A percentile compares a stretch with the other conserved stretches of the same genome.
Conservation (phyloP, 2,888 invertebrate genomes). For the Drosophila helvetica region DNA sequence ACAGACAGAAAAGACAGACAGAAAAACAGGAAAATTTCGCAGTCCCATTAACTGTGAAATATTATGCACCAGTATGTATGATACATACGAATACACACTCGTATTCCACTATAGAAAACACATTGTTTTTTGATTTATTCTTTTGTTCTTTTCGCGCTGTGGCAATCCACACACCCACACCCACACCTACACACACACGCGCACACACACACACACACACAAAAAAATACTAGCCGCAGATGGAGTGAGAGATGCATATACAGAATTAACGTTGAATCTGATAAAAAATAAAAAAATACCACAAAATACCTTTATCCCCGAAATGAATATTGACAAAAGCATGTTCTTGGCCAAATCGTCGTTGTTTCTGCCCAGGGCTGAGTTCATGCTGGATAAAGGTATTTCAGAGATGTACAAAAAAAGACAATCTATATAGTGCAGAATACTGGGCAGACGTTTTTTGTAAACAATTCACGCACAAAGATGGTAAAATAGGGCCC, state of each 20-base stretch:
- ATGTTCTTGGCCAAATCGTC: constrained; percentile 83
- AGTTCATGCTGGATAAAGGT: constrained; percentile 81
- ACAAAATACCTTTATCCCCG: constrained; percentile 73
- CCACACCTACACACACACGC: not conserved
- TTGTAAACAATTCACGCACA: constrained; percentile 84
- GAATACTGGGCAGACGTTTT: constrained; percentile 84
- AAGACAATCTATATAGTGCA: constrained; percentile 59
- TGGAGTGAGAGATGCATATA: not conserved
- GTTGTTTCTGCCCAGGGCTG: constrained; percentile 84
- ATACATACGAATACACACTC: not conserved
- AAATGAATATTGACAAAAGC: constrained; percentile 48
- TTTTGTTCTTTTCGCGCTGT: constrained; percentile 10
- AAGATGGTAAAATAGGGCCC: constrained; percentile 83
- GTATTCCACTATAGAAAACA: constrained; percentile 19
- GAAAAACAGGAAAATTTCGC: constrained; percentile 49
- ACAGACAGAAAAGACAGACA: constrained; percentile 47
- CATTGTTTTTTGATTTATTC: constrained; percentile 22
- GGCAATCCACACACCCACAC: constrained; percentile 15
- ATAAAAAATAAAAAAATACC: constrained; percentile 20
- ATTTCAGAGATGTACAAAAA: constrained; percentile 42
- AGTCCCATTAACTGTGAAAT: constrained; percentile 37
- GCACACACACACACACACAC: not conserved
- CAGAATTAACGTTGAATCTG: constrained; percentile 36
- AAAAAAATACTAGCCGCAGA: no score
- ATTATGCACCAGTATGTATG: constrained; percentile 1